Base-by-base conservation (phyloP, 1,140 invertebrate species). In the Choristoneura fumiferana region DNA sequence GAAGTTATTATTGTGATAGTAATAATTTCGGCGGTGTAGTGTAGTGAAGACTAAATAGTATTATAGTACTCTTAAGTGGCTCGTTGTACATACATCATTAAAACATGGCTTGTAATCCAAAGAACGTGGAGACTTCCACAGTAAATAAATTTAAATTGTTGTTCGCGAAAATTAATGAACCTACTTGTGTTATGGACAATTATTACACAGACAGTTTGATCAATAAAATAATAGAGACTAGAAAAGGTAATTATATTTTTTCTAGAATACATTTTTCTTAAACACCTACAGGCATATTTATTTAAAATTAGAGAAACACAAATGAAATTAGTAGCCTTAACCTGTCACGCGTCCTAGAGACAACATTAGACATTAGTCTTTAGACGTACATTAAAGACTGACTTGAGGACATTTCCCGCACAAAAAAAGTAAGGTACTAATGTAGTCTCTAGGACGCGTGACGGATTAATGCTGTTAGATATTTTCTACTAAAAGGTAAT, bases 121-220 rank as follows among this genome's bases (percentile, higher is more conserved):
- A 45, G 33, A 29, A 37, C 13, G 22, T 17, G 12, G 37, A 34
- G 5, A 5, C 35, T 34, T 12, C 22, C 12, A 49, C 39, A 4
- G 22, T 78, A 63, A 79, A 76, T 53, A 88, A 88, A 71, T 57
- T 86, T 12, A 84, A 75, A 68, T 59, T 81, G 40, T 62, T 88
- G 38, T 88, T 88, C 69, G 66, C 76, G 17, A 85, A 79, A 63
- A 65, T 88, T 60, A 57, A 60, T 0, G 67, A 81, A 45, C 78
- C 85, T 0, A 71, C 75, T 38, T 88, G 85, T 77, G 74, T 85
- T 18, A 76, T 88, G 73, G 69, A 83, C 61, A 83, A 65, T 55
- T 86, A 87, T 49, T 88, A 88, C 57, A 76, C 72, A 1, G 85
- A 88, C 57, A 71, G 74, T 45, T 79, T 88, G 35, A 80, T 87